Evolutionary conservation across 1,140 invertebrate genomes (phyloP).

Genomic region (Macrotrachela quadricornifera): DNA sequence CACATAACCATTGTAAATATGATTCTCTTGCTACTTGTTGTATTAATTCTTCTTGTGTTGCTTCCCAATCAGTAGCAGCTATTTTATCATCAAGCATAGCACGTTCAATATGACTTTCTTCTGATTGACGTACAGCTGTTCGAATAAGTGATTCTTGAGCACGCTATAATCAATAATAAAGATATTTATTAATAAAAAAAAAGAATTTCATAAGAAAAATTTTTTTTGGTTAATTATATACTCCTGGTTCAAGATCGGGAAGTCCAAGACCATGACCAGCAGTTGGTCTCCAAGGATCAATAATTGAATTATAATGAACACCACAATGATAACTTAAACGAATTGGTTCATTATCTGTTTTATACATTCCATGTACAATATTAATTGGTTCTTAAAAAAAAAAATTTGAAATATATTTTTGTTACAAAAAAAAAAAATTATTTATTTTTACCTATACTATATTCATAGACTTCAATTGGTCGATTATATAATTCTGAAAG

Average conservation of each 20-base stretch:
- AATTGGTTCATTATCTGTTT: slow-evolving; percentile 53
- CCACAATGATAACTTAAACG: slow-evolving; percentile 68
- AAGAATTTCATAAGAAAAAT: slow-evolving; percentile 6
- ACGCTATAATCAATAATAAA: slow-evolving; percentile 28
- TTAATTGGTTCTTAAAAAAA: slow-evolving; percentile 54
- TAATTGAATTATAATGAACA: slow-evolving; percentile 71
- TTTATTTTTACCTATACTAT: slow-evolving; percentile 44
- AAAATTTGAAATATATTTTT: not conserved
- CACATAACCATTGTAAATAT: slow-evolving; percentile 61
- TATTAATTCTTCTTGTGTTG: slow-evolving; percentile 70
- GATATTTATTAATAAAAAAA: not conserved
- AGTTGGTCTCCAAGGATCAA: slow-evolving; percentile 57
- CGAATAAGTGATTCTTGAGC: slow-evolving; percentile 51
- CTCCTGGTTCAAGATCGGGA: slow-evolving; percentile 55
- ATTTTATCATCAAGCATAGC: slow-evolving; percentile 80
- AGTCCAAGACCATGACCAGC: slow-evolving; percentile 65
- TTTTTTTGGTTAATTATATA: slow-evolving; percentile 14
- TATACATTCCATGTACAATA: slow-evolving; percentile 55
- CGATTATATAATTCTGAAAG: slow-evolving; percentile 77
- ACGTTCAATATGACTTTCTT: slow-evolving; percentile 64
- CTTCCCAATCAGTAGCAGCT: slow-evolving; percentile 72
- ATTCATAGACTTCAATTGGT: slow-evolving; percentile 75
- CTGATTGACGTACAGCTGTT: slow-evolving; percentile 56
- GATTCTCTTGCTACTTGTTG: slow-evolving; percentile 65
- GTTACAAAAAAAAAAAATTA: not conserved